Evolutionary conservation across 2,888 invertebrate species (phyloP).

Genomic region (Eristalis arbustorum): DNA sequence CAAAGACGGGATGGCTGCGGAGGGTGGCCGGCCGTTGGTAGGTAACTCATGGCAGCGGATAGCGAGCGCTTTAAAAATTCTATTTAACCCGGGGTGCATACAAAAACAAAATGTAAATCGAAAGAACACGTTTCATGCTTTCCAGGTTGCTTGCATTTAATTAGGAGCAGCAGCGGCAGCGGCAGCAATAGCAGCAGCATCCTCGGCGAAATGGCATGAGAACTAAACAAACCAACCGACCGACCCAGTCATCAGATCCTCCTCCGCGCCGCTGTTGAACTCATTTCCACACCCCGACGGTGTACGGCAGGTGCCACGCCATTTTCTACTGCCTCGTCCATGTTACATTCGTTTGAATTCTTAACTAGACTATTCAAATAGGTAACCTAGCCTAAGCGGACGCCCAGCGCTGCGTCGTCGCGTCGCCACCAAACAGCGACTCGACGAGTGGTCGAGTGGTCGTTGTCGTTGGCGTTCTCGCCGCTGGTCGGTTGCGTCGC

Average conservation of each 20-base stretch:
- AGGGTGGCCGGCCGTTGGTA: no score
- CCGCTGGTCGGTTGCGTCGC: not conserved
- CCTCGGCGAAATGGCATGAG: conserved; percentile 45
- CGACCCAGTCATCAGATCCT: not conserved
- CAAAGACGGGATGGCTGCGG: not conserved
- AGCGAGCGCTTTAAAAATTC: conserved; percentile 41
- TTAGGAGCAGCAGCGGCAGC: conserved; percentile 51
- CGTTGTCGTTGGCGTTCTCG: not conserved
- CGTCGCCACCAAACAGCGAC: not conserved
- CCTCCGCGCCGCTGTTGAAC: conserved; percentile 43
- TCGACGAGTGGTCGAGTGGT: no score
- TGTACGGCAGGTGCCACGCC: conserved; percentile 24
- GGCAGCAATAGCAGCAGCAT: conserved; percentile 36
- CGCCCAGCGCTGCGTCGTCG: conserved; percentile 10
- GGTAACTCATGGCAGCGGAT: not conserved
- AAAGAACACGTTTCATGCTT: conserved; percentile 62
- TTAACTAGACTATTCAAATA: conserved; percentile 38
- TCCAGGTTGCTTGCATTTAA: conserved; percentile 69
- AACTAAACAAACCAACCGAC: conserved; percentile 45
- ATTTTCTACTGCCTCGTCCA: conserved; percentile 21
- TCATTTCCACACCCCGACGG: conserved; percentile 28
- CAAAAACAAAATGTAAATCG: conserved; percentile 55
- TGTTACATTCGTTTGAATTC: conserved; percentile 47
- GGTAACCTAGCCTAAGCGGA: conserved; percentile 23
- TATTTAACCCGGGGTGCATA: conserved; percentile 47